phyloP scores from a whole-genome alignment of 2,888 invertebrate genomes.

The Sesia bembeciformis region DNA sequence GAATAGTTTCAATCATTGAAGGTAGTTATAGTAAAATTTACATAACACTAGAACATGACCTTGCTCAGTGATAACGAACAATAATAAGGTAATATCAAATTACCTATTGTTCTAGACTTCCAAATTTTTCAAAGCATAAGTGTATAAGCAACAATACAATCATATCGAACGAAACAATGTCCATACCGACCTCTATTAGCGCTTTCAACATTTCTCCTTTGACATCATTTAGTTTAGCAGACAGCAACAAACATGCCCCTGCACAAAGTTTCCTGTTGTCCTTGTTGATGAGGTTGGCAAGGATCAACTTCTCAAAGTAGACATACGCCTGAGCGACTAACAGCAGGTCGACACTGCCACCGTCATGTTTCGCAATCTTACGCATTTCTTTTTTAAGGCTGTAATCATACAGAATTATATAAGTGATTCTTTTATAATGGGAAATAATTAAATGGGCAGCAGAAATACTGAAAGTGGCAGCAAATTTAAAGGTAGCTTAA shows the following conservation, averaged over 20 bases:
- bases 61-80: too few relatives aligned
- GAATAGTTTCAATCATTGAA: too few relatives aligned
- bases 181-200: constrained; percentile 84
- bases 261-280: constrained; percentile 96
- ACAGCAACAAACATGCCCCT: constrained; percentile 93
- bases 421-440: background rate
- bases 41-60: too few relatives aligned
- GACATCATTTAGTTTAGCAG: constrained; percentile 97
- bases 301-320: constrained; percentile 97
- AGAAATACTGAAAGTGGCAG: background rate
- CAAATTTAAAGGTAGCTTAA: too few relatives aligned
- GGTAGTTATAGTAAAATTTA: too few relatives aligned
- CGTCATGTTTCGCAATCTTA: constrained; percentile 90
- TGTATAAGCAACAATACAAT: too few relatives aligned
- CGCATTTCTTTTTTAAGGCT: constrained; percentile 97
- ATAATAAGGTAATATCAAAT: too few relatives aligned
- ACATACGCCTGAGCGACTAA: constrained; percentile 97
- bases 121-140: too few relatives aligned
- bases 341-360: constrained; percentile 85
- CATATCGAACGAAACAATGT: too few relatives aligned
- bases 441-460: background rate
- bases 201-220: constrained; percentile 91
- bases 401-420: constrained; percentile 17
- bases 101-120: too few relatives aligned
- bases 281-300: constrained; percentile 94